Evolutionary conservation across 1,140 invertebrate species (phyloP), one percentile per base, ranked within the genome.

Genomic region (Zaprionus taronus): DNA sequence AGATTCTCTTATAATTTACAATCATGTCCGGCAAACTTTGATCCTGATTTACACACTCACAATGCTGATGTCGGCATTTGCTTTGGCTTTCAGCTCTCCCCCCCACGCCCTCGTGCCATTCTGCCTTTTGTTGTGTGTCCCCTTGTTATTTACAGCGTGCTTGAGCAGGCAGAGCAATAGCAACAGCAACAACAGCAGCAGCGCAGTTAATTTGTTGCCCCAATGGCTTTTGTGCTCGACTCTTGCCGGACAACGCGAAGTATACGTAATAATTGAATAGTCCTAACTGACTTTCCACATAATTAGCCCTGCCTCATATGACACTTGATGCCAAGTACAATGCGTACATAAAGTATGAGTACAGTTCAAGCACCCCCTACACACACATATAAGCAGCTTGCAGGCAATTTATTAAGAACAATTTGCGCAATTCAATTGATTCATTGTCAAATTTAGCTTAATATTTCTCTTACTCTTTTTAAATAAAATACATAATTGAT

Each of bases 1-100:
- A 85, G 77, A 64, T 78, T 80, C 77, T 78, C 69, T 66, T 77
- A 89, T 86, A 86, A 86, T 86, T 87, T 86, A 86, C 83, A 87
- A 71, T 86, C 77, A 81, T 87, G 83, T 87, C 77, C 67, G 58
- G 63, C 70, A 77, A 86, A 83, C 77, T 87, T 83, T 83, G 81
- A 69, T 77, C 84, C 82, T 89, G 84, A 87, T 89, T 89, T 84
- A 87, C 84, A 79, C 84, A 60, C 73, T 76, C 14, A 34, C 53
- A 26, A 36, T 82, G 84, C 84, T 89, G 83, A 83, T 76, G 85
- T 81, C 84, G 61, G 78, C 83, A 77, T 81, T 81, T 75, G 73
- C 71, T 83, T 86, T 57, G 24, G n/a, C 67, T 44, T 44, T 28
- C 4, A 11, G 41, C 17, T 53, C n/a, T 5, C 31, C 9, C 3